Conservation (phyloP, 1,140 invertebrate genomes). For the Harlomillsia oculata region DNA sequence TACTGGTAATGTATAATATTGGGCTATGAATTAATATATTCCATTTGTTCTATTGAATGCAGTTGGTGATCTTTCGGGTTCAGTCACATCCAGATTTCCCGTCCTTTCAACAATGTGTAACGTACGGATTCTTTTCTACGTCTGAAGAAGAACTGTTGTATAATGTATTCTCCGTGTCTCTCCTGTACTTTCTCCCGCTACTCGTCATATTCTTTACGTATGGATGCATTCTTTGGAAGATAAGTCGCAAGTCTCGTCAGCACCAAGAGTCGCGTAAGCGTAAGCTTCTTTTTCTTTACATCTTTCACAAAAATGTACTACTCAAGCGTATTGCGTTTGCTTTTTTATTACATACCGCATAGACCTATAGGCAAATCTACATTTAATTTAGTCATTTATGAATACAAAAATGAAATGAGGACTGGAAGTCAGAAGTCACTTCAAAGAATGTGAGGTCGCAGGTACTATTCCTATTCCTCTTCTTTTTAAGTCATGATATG, state of each 20-base stretch:
- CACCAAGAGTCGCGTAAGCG: conserved; percentile 8
- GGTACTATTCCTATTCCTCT: too few relatives aligned
- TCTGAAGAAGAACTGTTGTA: conserved; percentile 55
- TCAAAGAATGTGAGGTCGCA: too few relatives aligned
- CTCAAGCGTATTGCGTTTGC: too few relatives aligned
- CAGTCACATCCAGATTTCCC: conserved; percentile 52
- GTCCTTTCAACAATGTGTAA: conserved; percentile 67
- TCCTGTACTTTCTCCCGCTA: conserved; percentile 66
- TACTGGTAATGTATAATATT: too few relatives aligned
- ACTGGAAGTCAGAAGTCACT: too few relatives aligned
- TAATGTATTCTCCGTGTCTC: conserved; percentile 62
- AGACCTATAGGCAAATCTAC: too few relatives aligned
- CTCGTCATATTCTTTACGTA: conserved; percentile 63
- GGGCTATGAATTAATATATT: conserved; percentile 7
- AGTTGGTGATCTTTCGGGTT: conserved; percentile 67
- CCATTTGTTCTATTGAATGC: conserved; percentile 39
- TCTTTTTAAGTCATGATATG: too few relatives aligned
- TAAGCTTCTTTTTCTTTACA: not conserved
- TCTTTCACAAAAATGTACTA: too few relatives aligned
- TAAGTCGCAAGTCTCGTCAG: conserved; percentile 44
- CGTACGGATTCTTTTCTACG: conserved; percentile 53
- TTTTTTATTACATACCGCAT: too few relatives aligned
- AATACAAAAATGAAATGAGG: too few relatives aligned
- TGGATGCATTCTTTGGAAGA: conserved; percentile 61
- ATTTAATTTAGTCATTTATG: too few relatives aligned